Conservation (phyloP, 1,140 invertebrate genomes). For the Polypedilum vanderplanki region DNA sequence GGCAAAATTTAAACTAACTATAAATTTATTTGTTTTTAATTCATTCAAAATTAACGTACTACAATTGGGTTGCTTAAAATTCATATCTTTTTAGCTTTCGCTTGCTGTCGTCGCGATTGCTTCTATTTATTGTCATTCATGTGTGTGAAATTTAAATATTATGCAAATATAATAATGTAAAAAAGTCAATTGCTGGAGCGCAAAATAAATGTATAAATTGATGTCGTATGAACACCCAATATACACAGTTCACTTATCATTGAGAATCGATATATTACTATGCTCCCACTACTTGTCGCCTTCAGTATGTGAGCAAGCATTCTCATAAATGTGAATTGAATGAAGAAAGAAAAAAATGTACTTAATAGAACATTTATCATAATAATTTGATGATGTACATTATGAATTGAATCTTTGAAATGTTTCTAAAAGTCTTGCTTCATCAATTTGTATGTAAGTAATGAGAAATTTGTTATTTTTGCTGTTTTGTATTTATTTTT, state of each 20-base stretch:
- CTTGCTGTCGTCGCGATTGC: no score
- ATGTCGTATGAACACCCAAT: neutral
- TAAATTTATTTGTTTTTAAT: slow-evolving; percentile 20
- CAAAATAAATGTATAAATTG: slow-evolving; percentile 8
- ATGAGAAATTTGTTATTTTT: no score
- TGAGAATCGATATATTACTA: neutral
- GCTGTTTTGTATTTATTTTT: no score
- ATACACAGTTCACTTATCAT: neutral
- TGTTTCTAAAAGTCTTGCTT: no score
- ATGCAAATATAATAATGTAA: slow-evolving; percentile 17
- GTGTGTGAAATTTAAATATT: slow-evolving; percentile 25
- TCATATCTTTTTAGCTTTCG: neutral
- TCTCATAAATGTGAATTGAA: no score
- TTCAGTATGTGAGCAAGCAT: no score
- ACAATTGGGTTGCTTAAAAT: slow-evolving; percentile 11
- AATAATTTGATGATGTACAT: no score
- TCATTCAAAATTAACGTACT: neutral
- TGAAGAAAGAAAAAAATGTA: no score
- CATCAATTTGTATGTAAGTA: no score
- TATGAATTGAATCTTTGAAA: no score
- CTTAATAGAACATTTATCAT: no score
- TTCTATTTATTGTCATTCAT: neutral
- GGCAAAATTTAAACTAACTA: neutral
- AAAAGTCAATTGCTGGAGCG: slow-evolving; percentile 20
- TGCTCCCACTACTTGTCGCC: no score